Percentiles rank a stretch among this genome's conserved stretches.
Evolutionary conservation across 2,113 vertebrate species (phyloP).

Genomic region (Struthio camelus): DNA sequence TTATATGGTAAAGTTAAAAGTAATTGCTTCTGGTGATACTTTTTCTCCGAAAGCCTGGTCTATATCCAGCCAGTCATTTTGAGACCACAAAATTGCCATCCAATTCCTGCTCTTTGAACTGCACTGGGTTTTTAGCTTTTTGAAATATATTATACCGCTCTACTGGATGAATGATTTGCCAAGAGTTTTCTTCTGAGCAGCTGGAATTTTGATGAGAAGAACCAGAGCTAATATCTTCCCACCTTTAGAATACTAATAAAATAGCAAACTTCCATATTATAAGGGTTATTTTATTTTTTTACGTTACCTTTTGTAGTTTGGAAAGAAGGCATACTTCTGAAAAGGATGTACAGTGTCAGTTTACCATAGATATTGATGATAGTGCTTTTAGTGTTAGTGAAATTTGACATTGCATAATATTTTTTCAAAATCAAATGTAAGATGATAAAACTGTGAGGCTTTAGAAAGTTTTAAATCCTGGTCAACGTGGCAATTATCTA

Average conservation of each 20-base stretch:
- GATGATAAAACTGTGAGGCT: background rate
- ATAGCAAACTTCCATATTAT: background rate
- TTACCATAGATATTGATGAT: accelerated
- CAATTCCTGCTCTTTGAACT: background rate
- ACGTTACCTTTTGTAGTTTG: background rate
- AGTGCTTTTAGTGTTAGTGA: background rate
- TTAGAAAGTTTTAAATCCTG: background rate
- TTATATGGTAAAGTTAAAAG: background rate
- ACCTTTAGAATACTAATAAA: background rate
- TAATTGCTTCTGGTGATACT: background rate
- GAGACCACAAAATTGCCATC: background rate
- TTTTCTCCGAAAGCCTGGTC: background rate
- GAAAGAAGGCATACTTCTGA: background rate
- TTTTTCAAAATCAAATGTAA: background rate
- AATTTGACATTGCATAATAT: background rate
- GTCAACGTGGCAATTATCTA: background rate
- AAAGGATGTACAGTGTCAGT: accelerated
- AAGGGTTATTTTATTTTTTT: background rate
- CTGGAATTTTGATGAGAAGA: background rate
- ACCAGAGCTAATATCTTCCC: background rate
- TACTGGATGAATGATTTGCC: background rate
- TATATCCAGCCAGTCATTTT: background rate
- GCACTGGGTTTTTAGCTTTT: background rate
- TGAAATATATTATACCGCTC: background rate
- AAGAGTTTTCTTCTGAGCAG: background rate